Evolutionary conservation across 2,888 invertebrate genomes (phyloP).

Genomic region (Cyrtodaria siliqua): DNA sequence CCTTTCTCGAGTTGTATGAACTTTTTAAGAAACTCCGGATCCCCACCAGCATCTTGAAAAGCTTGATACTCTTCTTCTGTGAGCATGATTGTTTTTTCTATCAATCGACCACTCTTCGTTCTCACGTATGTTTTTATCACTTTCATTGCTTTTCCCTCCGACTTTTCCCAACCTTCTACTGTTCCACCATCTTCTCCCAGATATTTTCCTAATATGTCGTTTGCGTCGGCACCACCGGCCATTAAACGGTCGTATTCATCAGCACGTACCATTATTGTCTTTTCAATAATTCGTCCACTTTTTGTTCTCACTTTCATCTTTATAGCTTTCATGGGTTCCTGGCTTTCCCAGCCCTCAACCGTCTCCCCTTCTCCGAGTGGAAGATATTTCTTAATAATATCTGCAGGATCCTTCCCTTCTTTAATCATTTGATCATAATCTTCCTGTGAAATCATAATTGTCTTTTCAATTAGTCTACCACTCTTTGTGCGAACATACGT

Average conservation of each 20-base stretch:
- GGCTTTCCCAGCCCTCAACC: slow-evolving; percentile 83
- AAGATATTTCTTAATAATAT: slow-evolving; percentile 83
- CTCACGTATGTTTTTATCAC: slow-evolving; percentile 81
- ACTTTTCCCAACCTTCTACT: slow-evolving; percentile 82
- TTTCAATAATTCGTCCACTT: slow-evolving; percentile 84
- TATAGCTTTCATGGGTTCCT: slow-evolving; percentile 83
- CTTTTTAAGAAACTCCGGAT: slow-evolving; percentile 82
- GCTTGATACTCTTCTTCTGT: slow-evolving; percentile 84
- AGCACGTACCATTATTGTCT: slow-evolving; percentile 83
- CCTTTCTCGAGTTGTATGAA: slow-evolving; percentile 83
- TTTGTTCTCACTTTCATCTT: slow-evolving; percentile 83
- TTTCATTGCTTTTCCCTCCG: slow-evolving; percentile 81
- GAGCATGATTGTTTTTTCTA: slow-evolving; percentile 83
- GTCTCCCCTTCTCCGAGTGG: slow-evolving; percentile 81
- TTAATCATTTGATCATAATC: slow-evolving; percentile 83
- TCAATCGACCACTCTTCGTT: slow-evolving; percentile 84
- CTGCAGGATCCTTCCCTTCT: slow-evolving; percentile 80
- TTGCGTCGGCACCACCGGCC: slow-evolving; percentile 80
- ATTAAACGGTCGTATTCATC: slow-evolving; percentile 84
- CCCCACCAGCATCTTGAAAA: slow-evolving; percentile 81
- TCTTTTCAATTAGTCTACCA: slow-evolving; percentile 84
- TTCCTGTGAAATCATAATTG: slow-evolving; percentile 84
- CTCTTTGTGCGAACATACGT: slow-evolving; percentile 85
- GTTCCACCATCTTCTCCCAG: slow-evolving; percentile 79
- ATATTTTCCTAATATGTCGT: slow-evolving; percentile 82